These are phyloP conservation scores for Acropternis orthonyx DNA, from an alignment of 2,797 vertebrate genomes.

Conservation along the genomic window DNA sequence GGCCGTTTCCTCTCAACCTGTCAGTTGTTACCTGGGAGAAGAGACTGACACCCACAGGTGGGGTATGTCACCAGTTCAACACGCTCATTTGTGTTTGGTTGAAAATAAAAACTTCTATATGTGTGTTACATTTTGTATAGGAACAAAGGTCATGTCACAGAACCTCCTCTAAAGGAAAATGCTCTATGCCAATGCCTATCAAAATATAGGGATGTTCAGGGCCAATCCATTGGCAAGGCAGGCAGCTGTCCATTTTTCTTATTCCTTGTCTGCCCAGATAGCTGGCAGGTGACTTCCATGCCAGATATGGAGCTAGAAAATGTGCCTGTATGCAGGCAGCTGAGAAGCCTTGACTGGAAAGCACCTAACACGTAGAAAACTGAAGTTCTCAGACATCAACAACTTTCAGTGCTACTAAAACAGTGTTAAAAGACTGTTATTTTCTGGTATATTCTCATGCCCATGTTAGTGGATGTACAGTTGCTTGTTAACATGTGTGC, in stretches of 20 bases:
- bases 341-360: not conserved
- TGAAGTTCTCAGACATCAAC: not conserved
- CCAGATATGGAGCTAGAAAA: no score
- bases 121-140: not conserved
- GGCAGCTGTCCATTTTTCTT: no score
- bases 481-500: slow-evolving; percentile 82
- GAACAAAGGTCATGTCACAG: no score
- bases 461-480: slow-evolving; percentile 44
- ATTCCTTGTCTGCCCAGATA: no score
- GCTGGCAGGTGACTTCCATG: no score
- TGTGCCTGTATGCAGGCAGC: no score
- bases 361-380: fast-evolving
- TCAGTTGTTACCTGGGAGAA: not conserved
- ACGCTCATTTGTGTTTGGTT: not conserved
- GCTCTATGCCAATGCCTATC: no score
- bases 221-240: no score
- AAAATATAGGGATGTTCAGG: no score
- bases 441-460: not conserved
- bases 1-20: fast-evolving
- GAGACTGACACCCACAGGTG: not conserved
- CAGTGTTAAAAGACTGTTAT: not conserved
- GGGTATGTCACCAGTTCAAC: not conserved
- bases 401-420: not conserved
- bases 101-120: not conserved
- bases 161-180: no score